Percentiles rank a stretch among this genome's conserved stretches.
Conservation (phyloP, 2,113 vertebrate species). For the Notarius quadriscutis region DNA sequence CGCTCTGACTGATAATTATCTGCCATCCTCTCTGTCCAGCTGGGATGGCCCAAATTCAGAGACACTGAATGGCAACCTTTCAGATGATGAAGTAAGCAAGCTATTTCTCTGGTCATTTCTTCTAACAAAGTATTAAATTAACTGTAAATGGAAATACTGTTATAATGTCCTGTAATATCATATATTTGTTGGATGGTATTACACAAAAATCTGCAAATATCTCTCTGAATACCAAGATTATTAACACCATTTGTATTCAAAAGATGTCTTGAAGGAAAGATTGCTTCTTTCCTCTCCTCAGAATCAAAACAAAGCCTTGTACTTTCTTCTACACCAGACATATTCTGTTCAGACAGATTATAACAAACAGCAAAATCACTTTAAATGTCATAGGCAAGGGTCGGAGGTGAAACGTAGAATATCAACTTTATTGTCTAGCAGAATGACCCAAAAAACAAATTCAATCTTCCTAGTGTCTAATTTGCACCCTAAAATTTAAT, state of each 20-base stretch:
- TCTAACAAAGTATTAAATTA: neutral
- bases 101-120: neutral
- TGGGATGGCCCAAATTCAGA: conserved; percentile 82
- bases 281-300: neutral
- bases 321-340: conserved; percentile 1
- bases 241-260: neutral
- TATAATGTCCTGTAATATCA: neutral
- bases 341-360: conserved; percentile 1
- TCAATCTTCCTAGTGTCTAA: too few relatives aligned
- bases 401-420: too few relatives aligned
- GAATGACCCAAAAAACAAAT: too few relatives aligned
- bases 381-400: neutral
- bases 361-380: neutral
- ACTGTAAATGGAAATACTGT: neutral
- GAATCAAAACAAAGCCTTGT: neutral
- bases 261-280: neutral
- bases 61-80: conserved; percentile 84
- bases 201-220: neutral
- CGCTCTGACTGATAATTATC: conserved; percentile 92
- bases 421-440: too few relatives aligned
- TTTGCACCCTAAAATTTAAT: too few relatives aligned
- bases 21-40: conserved; percentile 76
- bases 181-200: neutral
- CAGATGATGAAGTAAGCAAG: conserved; percentile 81
- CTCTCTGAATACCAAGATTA: neutral